Percentiles rank a stretch among this genome's conserved stretches.
These are phyloP conservation scores for Odontothrips loti DNA, from an alignment of 2,888 invertebrate species.

Conservation along the genomic window DNA sequence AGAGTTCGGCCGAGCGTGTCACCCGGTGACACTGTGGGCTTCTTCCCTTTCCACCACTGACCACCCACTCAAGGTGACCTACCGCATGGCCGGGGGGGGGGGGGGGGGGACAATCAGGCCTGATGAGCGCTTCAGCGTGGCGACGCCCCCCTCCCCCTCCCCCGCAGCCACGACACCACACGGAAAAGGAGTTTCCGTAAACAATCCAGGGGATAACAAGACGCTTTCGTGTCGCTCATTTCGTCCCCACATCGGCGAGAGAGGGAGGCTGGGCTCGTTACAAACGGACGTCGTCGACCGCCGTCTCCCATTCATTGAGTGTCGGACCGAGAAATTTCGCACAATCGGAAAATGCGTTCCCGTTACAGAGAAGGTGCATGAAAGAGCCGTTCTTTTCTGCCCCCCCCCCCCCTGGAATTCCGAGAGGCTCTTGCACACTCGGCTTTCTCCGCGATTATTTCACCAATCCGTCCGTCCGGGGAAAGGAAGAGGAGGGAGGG, in stretches of 20 bases:
- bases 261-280: no score
- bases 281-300: no score
- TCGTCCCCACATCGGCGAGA: no score
- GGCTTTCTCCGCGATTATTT: constrained; percentile 6
- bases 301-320: no score
- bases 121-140: neutral
- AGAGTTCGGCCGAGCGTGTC: neutral
- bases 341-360: neutral
- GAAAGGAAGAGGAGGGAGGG: no score
- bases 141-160: neutral
- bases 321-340: no score
- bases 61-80: constrained; percentile 11
- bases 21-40: neutral
- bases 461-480: neutral
- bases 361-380: no score
- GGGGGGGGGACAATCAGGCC: neutral
- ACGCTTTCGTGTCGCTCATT: no score
- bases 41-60: neutral
- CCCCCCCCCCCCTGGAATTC: neutral
- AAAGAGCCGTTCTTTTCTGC: neutral
- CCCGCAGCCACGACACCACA: neutral
- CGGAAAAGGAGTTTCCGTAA: no score
- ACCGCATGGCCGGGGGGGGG: neutral
- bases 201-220: no score
- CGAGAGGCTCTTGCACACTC: neutral